These are phyloP conservation scores for Cirrhinus molitorella DNA, from an alignment of 2,797 vertebrate species.

Conservation along the genomic window DNA sequence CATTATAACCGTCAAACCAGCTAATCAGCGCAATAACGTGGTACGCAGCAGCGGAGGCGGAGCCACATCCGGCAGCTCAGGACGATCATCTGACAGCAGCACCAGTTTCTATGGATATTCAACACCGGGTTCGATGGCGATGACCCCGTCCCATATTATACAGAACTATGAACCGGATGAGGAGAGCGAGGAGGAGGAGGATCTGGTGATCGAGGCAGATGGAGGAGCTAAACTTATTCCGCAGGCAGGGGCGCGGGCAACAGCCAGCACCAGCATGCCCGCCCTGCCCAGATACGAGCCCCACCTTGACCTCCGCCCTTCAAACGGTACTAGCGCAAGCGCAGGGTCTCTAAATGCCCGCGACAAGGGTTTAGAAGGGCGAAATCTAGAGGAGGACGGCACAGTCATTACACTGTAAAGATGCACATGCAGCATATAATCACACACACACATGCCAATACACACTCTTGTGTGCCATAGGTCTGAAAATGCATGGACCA, in stretches of 20 bases:
- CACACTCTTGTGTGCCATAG: slow-evolving; percentile 71
- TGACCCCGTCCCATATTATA: slow-evolving; percentile 78
- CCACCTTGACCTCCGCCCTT: slow-evolving; percentile 79
- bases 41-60: slow-evolving; percentile 83
- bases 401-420: slow-evolving; percentile 94
- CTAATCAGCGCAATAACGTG: slow-evolving; percentile 96
- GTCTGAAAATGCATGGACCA: slow-evolving; percentile 45
- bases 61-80: slow-evolving; percentile 90
- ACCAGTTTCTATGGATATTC: slow-evolving; percentile 82
- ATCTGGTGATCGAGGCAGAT: slow-evolving; percentile 88
- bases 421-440: slow-evolving; percentile 19
- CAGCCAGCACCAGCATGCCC: slow-evolving; percentile 80
- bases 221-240: slow-evolving; percentile 81
- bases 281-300: slow-evolving; percentile 86
- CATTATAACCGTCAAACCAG: slow-evolving; percentile 95
- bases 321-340: slow-evolving; percentile 83
- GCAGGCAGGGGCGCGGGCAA: slow-evolving; percentile 67
- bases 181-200: slow-evolving; percentile 89
- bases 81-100: slow-evolving; percentile 92
- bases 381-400: slow-evolving; percentile 91
- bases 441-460: slow-evolving; percentile 47
- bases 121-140: slow-evolving; percentile 49
- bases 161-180: slow-evolving; percentile 86
- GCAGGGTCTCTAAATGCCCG: slow-evolving; percentile 72
- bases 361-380: slow-evolving; percentile 76